Base-by-base conservation (phyloP, 2,888 invertebrate genomes). In the Seladonia tumulorum region DNA sequence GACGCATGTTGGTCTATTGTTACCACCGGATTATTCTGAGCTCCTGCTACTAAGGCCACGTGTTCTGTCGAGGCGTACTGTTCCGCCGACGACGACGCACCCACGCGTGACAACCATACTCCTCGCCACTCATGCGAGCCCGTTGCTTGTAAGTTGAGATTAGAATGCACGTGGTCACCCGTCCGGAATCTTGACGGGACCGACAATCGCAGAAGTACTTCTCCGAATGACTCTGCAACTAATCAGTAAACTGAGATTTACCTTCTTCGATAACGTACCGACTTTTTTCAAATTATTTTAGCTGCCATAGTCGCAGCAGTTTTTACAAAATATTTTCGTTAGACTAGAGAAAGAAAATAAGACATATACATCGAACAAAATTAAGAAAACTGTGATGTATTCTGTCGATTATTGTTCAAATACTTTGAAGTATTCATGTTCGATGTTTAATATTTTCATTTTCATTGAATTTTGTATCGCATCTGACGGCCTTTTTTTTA, bases 161-260 rank as follows among this genome's bases (percentile, higher is more conserved):
- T 93, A 93, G 94, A 94, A 94, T 94, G 94, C 95, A 95, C 94
- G 95, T 95, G 94, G 94, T 92, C 92, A 93, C 89, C 90, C 90
- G 93, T 92, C 91, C 91, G 90, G 90, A 88, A 88, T 91, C 83
- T 87, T 80, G 77, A 42, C 70, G 70, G 0, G 42, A 42, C 3
- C 68, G 42, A 22, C 39, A 70, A 70, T 70, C 39, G 70, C 66
- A 22, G 35, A 29, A 35, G 10, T 66, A 68, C 35, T 42, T 42
- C 42, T 42, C n/a, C 2, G 5, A 42, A n/a, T 12, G 12, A n/a
- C 12, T 12, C 12, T n/a, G n/a, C 70, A 0, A 42, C 2, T 5
- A 12, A 42, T 14, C n/a, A 0, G 3, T n/a, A 5, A 5, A 22
- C 12, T 35, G 3, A 2, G 66, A 18, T 18, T 10, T 16, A n/a